Evolutionary conservation across 2,113 vertebrate species (phyloP), one percentile per base, ranked within the genome.

Genomic region (Bambusicola thoracicus): DNA sequence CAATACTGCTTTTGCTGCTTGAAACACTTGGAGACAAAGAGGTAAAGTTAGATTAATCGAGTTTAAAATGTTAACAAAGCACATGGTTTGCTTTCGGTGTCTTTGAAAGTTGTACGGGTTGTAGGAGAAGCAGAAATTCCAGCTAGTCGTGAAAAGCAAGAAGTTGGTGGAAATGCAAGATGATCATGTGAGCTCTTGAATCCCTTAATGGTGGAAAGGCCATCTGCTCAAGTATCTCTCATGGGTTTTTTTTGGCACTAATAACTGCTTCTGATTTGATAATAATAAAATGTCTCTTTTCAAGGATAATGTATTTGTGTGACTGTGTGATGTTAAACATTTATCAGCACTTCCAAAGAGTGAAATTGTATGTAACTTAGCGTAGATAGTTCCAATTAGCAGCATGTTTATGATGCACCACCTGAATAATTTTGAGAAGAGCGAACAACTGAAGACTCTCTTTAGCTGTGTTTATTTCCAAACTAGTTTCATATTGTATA

Each of bases 1-100:
- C 99, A 95, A 99, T 99, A 97, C 95, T 99, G 53, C 98, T 99
- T 74, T 95, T 99, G 63, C 97, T 99, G 92, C 98, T 99, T 68
- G 99, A 99, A 98, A 99, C 99, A 0, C 98, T 99, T 95, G 99
- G 98, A 7, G 99, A 99, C 97, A 98, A 98, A 97, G 99, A 99
- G 98, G 99, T 99, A 97, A 94, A 56, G 77, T 79, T 32, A 77
- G 25, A 85, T 82, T 17, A 75, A 61, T 69, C 63, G 36, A 51
- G 14, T 68, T 77, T 8, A 81, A 40, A 83, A 30, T 8, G n/a
- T 73, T 79, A 40, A 63, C 41, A 66, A 40, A 84, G 55, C n/a
- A 58, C 5, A 1, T 66, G 14, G 11, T 51, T 94, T 67, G 12
- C 22, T 85, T 69, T 32, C n/a, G 83, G 14, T 32, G 17, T 21